Evolutionary conservation across 2,888 invertebrate species (phyloP).

Genomic region (Tigriopus californicus): DNA sequence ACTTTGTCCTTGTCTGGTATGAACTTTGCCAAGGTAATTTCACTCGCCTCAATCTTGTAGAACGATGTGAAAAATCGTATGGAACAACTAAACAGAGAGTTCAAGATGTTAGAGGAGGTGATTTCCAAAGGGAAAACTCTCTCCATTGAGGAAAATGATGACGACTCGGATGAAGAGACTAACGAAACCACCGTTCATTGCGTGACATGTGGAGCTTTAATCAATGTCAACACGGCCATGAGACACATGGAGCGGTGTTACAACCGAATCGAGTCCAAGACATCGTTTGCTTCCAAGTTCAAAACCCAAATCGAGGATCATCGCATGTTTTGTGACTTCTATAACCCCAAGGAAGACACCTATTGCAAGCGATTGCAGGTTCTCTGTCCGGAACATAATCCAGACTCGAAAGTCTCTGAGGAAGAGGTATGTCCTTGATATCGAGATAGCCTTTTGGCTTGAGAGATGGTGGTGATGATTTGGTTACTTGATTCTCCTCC

Average conservation of each 20-base stretch:
- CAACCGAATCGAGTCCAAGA: conserved; percentile 90
- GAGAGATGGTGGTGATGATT: too few species aligned
- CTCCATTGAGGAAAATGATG: conserved; percentile 39
- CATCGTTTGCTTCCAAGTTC: conserved; percentile 84
- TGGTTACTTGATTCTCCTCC: too few species aligned
- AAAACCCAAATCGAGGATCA: conserved; percentile 77
- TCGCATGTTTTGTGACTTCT: conserved; percentile 86
- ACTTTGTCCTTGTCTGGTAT: too few species aligned
- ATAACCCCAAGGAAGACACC: conserved; percentile 64
- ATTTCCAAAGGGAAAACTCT: not conserved
- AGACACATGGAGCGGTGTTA: conserved; percentile 98
- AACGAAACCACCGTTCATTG: conserved; percentile 72
- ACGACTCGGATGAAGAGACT: conserved; percentile 38
- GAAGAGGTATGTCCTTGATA: not conserved
- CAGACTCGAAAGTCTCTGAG: conserved; percentile 54
- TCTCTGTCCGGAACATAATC: conserved; percentile 91
- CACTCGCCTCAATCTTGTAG: too few species aligned
- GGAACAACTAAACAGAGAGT: conserved; percentile 52
- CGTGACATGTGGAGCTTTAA: conserved; percentile 85
- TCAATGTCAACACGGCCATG: conserved; percentile 71
- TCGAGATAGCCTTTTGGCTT: too few species aligned
- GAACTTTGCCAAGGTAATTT: too few species aligned
- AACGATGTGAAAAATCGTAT: conserved; percentile 9
- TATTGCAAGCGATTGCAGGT: conserved; percentile 90
- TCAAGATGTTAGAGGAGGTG: conserved; percentile 1